Base-by-base conservation (phyloP, 2,113 vertebrate genomes). In the Chitala chitala region DNA sequence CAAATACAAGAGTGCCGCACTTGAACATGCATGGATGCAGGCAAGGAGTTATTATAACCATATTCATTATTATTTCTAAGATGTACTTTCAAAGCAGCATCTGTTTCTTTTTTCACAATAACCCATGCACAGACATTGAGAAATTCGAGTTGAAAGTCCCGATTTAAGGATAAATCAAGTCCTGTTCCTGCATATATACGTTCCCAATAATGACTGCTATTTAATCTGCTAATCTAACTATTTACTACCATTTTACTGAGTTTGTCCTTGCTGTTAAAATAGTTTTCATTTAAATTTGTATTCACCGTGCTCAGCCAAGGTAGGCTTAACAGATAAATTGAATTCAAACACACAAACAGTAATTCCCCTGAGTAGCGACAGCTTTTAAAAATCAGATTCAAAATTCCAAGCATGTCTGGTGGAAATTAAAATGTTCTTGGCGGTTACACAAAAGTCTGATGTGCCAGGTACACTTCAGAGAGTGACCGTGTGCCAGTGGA, bases 371-470 rank as follows among this genome's bases (percentile, higher is more conserved):
- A 54, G 29, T 24, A 9, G 12, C 31, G 22, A 5, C n/a, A 36
- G 33, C 38, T 42, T 24, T 7, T 12, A 80, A 78, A 82, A 81
- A 56, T 17, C 40, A 46, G 54, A 81, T 71, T 80, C 56, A 36
- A 50, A 83, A 86, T 78, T 80, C 79, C 76, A 59, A 58, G 38
- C 79, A 74, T 78, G 77, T 79, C 78, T 72, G 42, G 17, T 54
- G 63, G 76, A 78, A 77, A 81, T 5, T n/a, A n/a, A 9, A n/a
- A 74, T 74, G 78, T 76, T 80, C 84, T 81, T 82, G 74, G 77
- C 82, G 66, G 48, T n/a, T 59, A 79, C 65, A 81, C 78, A 82
- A 78, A 82, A 69, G 66, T 66, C 74, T 76, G 77, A 86, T 82
- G 77, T 59, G 75, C 24, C 82, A 79, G 77, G 73, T 73, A 75